Evolutionary conservation across 2,113 vertebrate species (phyloP), one percentile per base, ranked within the genome.

Genomic region (Corythornis madagascariensis): DNA sequence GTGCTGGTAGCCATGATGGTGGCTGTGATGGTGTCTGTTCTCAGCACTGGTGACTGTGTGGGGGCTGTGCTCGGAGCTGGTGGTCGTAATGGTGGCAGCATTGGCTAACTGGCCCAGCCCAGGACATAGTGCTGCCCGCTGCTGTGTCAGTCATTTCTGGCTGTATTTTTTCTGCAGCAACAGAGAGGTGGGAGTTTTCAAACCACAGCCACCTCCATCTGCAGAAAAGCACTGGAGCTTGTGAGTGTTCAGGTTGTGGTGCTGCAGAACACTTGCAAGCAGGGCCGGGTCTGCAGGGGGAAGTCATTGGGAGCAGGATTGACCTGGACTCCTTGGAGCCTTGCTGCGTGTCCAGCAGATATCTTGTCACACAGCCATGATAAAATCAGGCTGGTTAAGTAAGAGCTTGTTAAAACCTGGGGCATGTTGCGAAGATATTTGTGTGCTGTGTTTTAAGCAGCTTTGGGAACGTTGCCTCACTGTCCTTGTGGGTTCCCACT

Each of bases 401-500:
- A 85, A 85, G 82, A 79, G 71, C 75, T 61, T 47, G 50, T 50
- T 70, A 56, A 64, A 86, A 78, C 72, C 38, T 3, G 7, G 74
- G 48, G 42, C 1, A 0, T 43, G 40, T 61, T 59, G 52, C 24
- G 1, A 18, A 76, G 72, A 4, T 31, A 8, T 2, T 50, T 57
- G 24, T 11, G 55, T 38, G 79, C 67, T 45, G 42, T 47, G 20
- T 79, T 89, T 80, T 48, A 78, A 70, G 64, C n/a, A 66, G 38
- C 42, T 85, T 65, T 42, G 31, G 24, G 38, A 63, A 53, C 1
- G 0, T 24, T 0, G 0, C 35, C 11, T 64, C 55, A 26, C 18
- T 0, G 0, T 57, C 16, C 35, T 5, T 2, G 26, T 83, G 63
- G 17, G 56, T 31, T 22, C 47, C 40, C 57, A 10, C 13, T 33